Percentiles rank a stretch among this genome's conserved stretches.
Conservation (phyloP, 2,888 invertebrate species). For the Arrhopalites spinosus region DNA sequence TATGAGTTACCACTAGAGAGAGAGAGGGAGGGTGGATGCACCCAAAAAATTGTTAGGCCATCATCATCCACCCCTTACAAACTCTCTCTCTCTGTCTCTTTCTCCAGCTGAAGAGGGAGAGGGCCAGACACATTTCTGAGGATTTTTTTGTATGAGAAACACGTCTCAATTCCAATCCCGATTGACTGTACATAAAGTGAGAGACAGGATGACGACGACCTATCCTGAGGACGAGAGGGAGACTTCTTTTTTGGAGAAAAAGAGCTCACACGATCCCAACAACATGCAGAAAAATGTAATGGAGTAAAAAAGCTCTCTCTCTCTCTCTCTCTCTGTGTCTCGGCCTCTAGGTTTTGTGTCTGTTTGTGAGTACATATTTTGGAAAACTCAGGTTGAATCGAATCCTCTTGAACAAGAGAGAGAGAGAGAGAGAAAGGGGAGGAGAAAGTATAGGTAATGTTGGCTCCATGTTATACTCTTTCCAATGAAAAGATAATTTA, state of each 20-base stretch:
- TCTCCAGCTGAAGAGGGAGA: neutral
- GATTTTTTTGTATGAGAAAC: conserved; percentile 17
- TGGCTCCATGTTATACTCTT: neutral
- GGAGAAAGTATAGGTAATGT: neutral
- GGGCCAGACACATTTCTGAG: conserved; percentile 4
- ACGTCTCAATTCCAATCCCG: conserved; percentile 19
- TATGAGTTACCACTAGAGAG: neutral
- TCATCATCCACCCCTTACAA: too few relatives aligned
- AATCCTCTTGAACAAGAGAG: neutral
- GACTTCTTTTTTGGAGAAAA: neutral
- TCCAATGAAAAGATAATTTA: neutral
- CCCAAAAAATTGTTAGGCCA: neutral
- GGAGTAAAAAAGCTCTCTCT: neutral
- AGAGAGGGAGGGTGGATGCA: neutral
- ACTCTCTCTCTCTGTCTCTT: too few relatives aligned
- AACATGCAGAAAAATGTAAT: neutral
- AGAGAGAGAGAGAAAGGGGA: neutral
- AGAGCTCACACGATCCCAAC: too few relatives aligned
- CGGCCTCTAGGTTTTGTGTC: neutral
- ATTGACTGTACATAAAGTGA: conserved; percentile 14
- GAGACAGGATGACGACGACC: neutral
- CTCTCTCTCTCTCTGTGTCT: neutral
- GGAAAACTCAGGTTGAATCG: conserved; percentile 17
- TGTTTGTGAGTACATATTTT: neutral
- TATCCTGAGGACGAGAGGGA: neutral